Percentiles rank a stretch among this genome's conserved stretches.
phyloP scores from a whole-genome alignment of 64 coral and sea anemone species.

The Hydrozoanthus tunicans region DNA sequence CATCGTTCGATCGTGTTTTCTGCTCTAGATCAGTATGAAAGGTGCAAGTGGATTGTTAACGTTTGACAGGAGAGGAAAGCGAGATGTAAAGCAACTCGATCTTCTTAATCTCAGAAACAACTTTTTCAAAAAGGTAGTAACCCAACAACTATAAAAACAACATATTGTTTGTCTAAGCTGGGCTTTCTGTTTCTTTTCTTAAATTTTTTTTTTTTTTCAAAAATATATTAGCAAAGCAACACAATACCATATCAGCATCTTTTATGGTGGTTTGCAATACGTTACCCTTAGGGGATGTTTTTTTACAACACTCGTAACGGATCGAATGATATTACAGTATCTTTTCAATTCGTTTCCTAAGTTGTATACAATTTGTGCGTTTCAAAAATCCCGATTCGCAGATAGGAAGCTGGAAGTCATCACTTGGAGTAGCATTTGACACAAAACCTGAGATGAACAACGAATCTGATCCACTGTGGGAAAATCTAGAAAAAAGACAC shows the following conservation, averaged over 20 bases:
- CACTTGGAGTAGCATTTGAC: background rate
- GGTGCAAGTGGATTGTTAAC: background rate
- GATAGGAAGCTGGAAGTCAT: background rate
- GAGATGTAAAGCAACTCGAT: conserved; percentile 25
- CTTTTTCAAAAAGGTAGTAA: conserved; percentile 6
- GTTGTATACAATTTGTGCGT: background rate
- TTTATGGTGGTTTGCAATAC: background rate
- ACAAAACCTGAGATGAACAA: background rate
- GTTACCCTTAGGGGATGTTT: no score
- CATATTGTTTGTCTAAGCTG: background rate
- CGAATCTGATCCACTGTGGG: background rate
- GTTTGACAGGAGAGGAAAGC: background rate
- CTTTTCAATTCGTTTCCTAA: background rate
- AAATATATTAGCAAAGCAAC: background rate
- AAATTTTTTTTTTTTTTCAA: background rate
- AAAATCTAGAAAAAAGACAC: background rate
- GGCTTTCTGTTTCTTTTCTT: background rate
- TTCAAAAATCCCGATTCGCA: background rate
- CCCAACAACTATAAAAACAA: no score
- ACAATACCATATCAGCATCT: background rate
- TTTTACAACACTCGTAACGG: no score
- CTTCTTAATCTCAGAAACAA: conserved; percentile 10
- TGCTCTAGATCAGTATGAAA: background rate
- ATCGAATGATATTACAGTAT: background rate
- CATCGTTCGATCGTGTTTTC: background rate